Evolutionary conservation across 23 tunicate genomes (phyloP), one percentile per base, ranked within the genome.

Genomic region (Halocynthia roretzi): DNA sequence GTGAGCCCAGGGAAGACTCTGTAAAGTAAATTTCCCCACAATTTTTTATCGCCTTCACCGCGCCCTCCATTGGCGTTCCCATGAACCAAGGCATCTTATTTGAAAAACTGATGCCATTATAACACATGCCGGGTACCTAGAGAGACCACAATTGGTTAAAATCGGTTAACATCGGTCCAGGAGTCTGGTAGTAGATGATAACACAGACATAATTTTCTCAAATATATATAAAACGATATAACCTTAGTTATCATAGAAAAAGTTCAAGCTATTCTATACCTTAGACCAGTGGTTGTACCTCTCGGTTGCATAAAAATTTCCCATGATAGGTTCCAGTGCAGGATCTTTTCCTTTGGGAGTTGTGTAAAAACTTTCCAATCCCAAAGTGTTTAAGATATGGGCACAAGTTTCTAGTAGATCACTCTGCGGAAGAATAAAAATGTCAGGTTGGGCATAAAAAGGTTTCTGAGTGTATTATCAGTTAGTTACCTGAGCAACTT

Each of bases 271-370:
- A 5, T 31, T 68, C 8, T 56, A 56, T 62, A 92, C 98, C 82
- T 92, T 86, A 50, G 98, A 92, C 98, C 91, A 86, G 60, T 92
- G 98, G 14, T 92, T 75, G 68, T 56, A 86, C 62, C 92, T 21
- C 17, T 82, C 84, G 52, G 83, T 77, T 5, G 56, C 82, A 10
- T 76, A 52, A 69, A 92, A 92, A 51, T 90, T 83, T 61, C 80
- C 71, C 80, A 90, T 72, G 8, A 90, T 75, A 20, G 69, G 58
- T 7, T 63, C 80, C 8, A 90, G 77, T 7, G 78, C 61, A 17
- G 83, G 75, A 68, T 84, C 86, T 74, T 80, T 75, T 2, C 81
- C 80, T 11, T 57, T 10, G 7, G 55, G 76, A 15, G 62, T 52
- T 18, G 71, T 78, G 84, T 86, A 82, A 69, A 92, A 86, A 21